Conservation (phyloP, 2,113 vertebrate species). For the Eretmochelys imbricata region DNA sequence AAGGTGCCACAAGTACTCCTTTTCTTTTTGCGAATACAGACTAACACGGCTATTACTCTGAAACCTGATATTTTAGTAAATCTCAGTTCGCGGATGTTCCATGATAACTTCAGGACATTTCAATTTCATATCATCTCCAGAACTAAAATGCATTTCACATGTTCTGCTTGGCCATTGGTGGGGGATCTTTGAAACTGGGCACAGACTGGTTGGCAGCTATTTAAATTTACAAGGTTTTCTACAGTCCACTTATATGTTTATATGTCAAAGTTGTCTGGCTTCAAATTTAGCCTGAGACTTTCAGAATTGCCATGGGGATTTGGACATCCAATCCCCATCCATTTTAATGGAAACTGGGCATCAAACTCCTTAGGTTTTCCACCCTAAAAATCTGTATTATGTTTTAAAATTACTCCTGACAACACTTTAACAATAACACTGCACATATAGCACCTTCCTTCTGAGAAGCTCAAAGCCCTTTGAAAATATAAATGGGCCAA, state of each 20-base stretch:
- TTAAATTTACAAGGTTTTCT: not conserved
- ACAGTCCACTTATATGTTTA: not conserved
- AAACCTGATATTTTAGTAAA: not conserved
- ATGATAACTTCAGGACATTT: not conserved
- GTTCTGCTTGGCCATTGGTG: slow-evolving; percentile 10
- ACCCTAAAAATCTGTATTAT: not conserved
- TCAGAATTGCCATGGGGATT: not conserved
- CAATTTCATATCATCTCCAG: slow-evolving; percentile 34
- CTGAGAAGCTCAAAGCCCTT: not conserved
- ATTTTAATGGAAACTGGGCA: not conserved
- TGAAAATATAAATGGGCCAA: not conserved
- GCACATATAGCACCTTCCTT: not conserved
- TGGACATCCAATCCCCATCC: not conserved
- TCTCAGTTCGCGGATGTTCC: not conserved
- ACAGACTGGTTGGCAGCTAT: slow-evolving; percentile 24
- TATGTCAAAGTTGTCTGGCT: not conserved
- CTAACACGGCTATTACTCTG: no score
- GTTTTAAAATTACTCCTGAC: not conserved
- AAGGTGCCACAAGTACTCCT: no score
- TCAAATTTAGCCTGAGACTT: not conserved
- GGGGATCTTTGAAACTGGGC: slow-evolving; percentile 33
- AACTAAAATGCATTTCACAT: slow-evolving; percentile 33
- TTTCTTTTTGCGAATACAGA: no score
- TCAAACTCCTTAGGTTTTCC: not conserved
- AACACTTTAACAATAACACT: not conserved